phyloP scores from a whole-genome alignment of 2,888 invertebrate genomes.

The Drosophila dives region DNA sequence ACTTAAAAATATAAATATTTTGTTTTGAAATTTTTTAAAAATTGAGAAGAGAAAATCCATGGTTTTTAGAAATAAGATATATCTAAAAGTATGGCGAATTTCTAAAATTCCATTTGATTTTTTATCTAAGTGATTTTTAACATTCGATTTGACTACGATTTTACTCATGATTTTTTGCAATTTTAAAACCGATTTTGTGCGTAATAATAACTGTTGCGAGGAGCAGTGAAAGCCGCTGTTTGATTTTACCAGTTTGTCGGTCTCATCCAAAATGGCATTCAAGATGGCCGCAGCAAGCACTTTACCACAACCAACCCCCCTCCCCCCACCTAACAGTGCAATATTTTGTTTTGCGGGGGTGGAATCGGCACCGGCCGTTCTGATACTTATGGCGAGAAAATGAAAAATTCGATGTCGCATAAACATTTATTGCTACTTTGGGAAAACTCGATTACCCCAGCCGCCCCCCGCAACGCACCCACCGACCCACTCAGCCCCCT shows the following conservation, averaged over 20 bases:
- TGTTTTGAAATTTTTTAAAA: neutral
- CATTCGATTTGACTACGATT: neutral
- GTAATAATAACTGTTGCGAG: neutral
- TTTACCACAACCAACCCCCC: slow-evolving; percentile 20
- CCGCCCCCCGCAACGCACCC: neutral
- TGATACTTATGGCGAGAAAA: slow-evolving; percentile 78
- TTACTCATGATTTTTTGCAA: neutral
- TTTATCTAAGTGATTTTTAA: slow-evolving; percentile 54
- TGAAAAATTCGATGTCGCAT: slow-evolving; percentile 81
- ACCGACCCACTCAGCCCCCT: neutral
- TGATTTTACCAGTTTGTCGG: slow-evolving; percentile 13
- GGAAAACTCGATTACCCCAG: slow-evolving; percentile 72
- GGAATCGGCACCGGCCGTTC: slow-evolving; percentile 72
- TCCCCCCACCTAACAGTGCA: neutral
- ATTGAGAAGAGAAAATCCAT: neutral
- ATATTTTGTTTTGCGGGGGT: slow-evolving; percentile 17
- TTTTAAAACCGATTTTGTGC: neutral
- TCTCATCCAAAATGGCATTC: slow-evolving; percentile 48
- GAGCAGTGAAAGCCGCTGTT: slow-evolving; percentile 36
- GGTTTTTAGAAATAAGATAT: neutral
- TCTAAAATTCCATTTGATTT: neutral
- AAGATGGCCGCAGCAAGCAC: slow-evolving; percentile 60
- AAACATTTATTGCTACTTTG: slow-evolving; percentile 80
- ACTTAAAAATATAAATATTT: neutral
- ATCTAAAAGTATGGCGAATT: too few relatives aligned